phyloP scores from a whole-genome alignment of 2,113 vertebrate genomes.

The Lipophrys pholis region DNA sequence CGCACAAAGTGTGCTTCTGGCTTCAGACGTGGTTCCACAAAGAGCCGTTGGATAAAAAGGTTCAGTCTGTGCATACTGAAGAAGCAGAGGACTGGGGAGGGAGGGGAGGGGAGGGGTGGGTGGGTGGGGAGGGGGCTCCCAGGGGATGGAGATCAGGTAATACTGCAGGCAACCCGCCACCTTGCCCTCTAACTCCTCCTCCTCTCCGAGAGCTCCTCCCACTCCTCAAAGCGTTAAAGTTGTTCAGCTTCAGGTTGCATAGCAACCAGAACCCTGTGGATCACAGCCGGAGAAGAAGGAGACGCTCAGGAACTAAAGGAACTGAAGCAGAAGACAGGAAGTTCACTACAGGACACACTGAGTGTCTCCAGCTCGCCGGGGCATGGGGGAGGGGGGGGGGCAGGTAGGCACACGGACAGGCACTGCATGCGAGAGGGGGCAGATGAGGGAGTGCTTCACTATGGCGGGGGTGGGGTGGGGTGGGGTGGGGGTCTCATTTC shows the following conservation, averaged over 20 bases:
- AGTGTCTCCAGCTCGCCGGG: no score
- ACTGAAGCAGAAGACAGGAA: constrained; percentile 75
- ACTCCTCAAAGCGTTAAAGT: constrained; percentile 55
- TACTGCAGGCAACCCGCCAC: no score
- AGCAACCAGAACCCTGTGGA: constrained; percentile 75
- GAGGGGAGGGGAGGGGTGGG: background rate
- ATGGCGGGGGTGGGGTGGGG: constrained; percentile 5
- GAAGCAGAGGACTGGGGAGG: constrained; percentile 28
- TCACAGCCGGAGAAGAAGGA: constrained; percentile 33
- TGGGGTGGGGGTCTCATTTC: constrained; percentile 86
- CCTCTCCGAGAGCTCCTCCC: constrained; percentile 41
- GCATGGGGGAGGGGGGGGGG: no score
- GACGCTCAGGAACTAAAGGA: constrained; percentile 68
- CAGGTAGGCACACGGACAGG: constrained; percentile 92
- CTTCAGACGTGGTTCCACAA: no score
- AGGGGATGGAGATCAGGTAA: no score
- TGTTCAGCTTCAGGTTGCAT: constrained; percentile 70
- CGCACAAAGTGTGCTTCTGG: constrained; percentile 33
- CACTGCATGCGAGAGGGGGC: constrained; percentile 90
- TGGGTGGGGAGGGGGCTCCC: constrained; percentile 16
- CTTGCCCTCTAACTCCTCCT: no score
- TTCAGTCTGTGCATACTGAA: constrained; percentile 71
- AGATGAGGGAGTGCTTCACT: constrained; percentile 63
- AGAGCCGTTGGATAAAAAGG: constrained; percentile 47
- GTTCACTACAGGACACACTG: no score